These are phyloP conservation scores for Nomada fabriciana DNA, from an alignment of 2,888 invertebrate genomes.

Conservation along the genomic window DNA sequence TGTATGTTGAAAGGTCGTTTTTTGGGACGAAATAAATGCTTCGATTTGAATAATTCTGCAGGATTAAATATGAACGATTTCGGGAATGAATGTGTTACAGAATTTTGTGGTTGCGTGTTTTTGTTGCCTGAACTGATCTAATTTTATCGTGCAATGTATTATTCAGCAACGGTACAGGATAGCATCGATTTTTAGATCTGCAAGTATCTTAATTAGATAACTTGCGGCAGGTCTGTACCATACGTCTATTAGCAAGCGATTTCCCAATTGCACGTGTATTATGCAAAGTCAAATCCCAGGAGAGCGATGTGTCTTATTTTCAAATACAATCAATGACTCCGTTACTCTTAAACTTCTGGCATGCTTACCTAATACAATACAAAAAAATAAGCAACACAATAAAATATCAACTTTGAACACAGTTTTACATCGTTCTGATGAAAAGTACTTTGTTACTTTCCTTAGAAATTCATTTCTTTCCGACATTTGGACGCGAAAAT, in stretches of 20 bases:
- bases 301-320: conserved; percentile 9
- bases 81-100: too few relatives aligned
- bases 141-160: too few relatives aligned
- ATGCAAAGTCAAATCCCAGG: conserved; percentile 8
- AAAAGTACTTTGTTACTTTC: too few relatives aligned
- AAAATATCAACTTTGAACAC: too few relatives aligned
- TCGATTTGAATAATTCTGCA: too few relatives aligned
- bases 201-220: conserved; percentile 6
- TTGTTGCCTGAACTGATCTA: too few relatives aligned
- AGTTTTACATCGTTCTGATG: too few relatives aligned
- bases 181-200: conserved; percentile 1
- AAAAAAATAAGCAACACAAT: background rate
- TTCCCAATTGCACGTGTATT: conserved; percentile 8
- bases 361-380: background rate
- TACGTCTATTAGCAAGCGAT: background rate
- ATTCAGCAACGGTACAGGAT: too few relatives aligned
- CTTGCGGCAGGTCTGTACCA: background rate
- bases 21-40: background rate
- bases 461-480: too few relatives aligned
- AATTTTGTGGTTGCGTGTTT: too few relatives aligned
- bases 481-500: background rate
- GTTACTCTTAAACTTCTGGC: background rate
- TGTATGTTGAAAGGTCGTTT: background rate
- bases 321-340: conserved; percentile 1
- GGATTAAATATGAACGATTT: too few relatives aligned